Evolutionary conservation across 2,888 invertebrate genomes (phyloP).

Genomic region (Leptinotarsa tumamoca): DNA sequence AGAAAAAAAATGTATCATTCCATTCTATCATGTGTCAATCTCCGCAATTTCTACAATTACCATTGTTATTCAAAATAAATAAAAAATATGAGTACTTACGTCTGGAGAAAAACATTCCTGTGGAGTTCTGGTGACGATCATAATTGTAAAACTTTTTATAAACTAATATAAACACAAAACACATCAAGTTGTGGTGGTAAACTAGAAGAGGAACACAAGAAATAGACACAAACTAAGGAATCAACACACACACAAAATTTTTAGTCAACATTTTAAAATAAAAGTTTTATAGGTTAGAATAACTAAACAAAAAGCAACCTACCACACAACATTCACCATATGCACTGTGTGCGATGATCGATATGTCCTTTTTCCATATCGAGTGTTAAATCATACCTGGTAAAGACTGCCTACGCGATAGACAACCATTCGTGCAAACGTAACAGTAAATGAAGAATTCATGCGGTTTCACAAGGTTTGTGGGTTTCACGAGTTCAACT

Average conservation of each 20-base stretch:
- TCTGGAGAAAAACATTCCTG: conserved; percentile 56
- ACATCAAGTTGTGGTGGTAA: conserved; percentile 45
- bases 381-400: conserved; percentile 37
- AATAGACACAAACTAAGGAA: conserved; percentile 49
- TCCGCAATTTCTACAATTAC: no score
- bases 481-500: conserved; percentile 9
- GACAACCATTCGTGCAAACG: conserved; percentile 38
- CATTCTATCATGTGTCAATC: neutral
- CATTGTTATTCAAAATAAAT: neutral
- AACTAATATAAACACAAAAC: conserved; percentile 43
- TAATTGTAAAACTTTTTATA: conserved; percentile 43
- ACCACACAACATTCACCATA: conserved; percentile 59
- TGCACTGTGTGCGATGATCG: conserved; percentile 57
- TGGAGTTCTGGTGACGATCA: conserved; percentile 55
- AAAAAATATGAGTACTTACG: conserved; percentile 50
- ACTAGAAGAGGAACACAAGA: conserved; percentile 47
- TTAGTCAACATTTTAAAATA: conserved; percentile 49
- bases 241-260: conserved; percentile 47
- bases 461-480: conserved; percentile 10
- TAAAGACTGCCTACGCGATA: conserved; percentile 28
- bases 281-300: conserved; percentile 57
- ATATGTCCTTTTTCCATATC: conserved; percentile 55
- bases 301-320: conserved; percentile 58
- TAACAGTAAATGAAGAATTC: conserved; percentile 13
- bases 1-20: no score